phyloP scores from a whole-genome alignment of 2,113 vertebrate species.

The Paradoxurus hermaphroditus region DNA sequence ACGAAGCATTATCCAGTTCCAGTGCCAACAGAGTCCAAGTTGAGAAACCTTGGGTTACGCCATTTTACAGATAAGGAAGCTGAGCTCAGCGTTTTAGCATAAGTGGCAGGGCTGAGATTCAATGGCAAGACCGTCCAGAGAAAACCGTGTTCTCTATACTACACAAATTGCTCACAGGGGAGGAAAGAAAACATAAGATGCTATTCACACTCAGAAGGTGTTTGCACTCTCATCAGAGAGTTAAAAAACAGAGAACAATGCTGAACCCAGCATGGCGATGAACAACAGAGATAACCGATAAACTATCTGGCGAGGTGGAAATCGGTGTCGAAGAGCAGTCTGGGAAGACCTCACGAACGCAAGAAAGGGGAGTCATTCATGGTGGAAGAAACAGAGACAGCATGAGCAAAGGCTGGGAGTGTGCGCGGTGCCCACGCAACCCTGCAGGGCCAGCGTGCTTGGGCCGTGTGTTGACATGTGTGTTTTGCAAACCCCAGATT shows the following conservation, averaged over 20 bases:
- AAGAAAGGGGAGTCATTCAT: neutral
- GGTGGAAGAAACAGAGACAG: neutral
- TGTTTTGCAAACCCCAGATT: neutral
- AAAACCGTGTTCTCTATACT: neutral
- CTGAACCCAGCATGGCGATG: neutral
- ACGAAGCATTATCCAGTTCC: neutral
- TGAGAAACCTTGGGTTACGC: neutral
- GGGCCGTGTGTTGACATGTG: neutral
- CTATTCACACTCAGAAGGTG: neutral
- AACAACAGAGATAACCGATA: neutral
- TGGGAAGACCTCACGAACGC: neutral
- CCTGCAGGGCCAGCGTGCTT: accelerated
- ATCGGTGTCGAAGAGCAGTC: neutral
- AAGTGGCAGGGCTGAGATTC: neutral
- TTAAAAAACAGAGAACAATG: neutral
- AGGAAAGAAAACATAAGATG: neutral
- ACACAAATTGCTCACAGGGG: neutral
- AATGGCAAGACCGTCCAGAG: neutral
- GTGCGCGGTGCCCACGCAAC: accelerated
- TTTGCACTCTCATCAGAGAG: neutral
- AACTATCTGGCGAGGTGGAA: neutral
- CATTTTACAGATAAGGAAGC: neutral
- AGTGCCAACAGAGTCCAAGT: neutral
- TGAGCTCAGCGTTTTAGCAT: neutral
- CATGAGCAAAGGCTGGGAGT: neutral